Base-by-base conservation (phyloP, 1,140 invertebrate genomes). In the Calliopsis andreniformis region DNA sequence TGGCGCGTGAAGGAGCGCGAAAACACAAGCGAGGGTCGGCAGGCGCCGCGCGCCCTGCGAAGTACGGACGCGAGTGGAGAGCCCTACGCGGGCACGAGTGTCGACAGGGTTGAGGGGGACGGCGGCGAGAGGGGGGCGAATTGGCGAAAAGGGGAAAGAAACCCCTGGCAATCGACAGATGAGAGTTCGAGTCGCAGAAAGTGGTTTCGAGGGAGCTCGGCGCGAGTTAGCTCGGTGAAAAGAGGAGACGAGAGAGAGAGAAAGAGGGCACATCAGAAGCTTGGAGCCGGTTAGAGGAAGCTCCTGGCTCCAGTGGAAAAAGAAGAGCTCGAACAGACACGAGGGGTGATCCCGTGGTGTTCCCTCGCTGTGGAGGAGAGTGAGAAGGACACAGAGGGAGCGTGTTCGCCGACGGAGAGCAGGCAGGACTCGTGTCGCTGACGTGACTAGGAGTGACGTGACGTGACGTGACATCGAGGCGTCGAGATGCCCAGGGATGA, bases 401-500 rank as follows among this genome's bases (percentile, higher is more conserved):
- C 56, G 32, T 39, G 69, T 20, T 49, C 25, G 55, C 28, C 42
- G 68, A 16, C 55, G 56, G 49, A 71, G 55, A 58, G 59, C 30
- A 59, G n/a, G 28, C 10, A 25, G 56, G 45, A 28, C 20, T 51
- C 51, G 72, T 77, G 69, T 53, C 71, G 64, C 63, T 85, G 86
- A 86, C 82, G 87, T 83, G 83, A 86, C 81, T 85, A 66, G 32
- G 64, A 79, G 76, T 56, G 77, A 82, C 76, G 77, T 67, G 82
- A 85, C 78, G 82, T 83, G 87, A 88, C 85, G 87, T 75, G 79
- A 79, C 82, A 73, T 78, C 61, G 79, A 77, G 80, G 75, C 84
- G 86, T 86, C 83, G 86, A 80, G 82, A 87, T 86, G 85, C 68
- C 78, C 69, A 76, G 75, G 83, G 84, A 84, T 79, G 85, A 87